Evolutionary conservation across 2,797 vertebrate species (phyloP), one percentile per base, ranked within the genome.

Genomic region (Syngnathus rostellatus): DNA sequence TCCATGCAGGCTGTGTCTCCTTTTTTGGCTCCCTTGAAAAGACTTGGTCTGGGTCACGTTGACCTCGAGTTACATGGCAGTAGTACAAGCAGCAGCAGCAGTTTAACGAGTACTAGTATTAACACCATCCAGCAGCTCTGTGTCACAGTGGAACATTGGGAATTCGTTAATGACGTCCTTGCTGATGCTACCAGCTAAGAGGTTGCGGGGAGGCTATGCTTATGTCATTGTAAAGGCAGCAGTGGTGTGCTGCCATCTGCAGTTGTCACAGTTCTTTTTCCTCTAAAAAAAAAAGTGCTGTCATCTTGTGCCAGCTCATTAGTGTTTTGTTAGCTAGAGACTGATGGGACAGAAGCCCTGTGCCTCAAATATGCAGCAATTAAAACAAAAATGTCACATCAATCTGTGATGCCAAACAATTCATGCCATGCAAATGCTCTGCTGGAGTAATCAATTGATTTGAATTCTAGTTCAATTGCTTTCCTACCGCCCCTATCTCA

Each of bases 191-290:
- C 63, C 19, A 50, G 62, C 39, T 69, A 8, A n/a, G 48, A 77
- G 63, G 45, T 57, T 66, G 74, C 11, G 14, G 67, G 63, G 67
- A 63, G 72, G 66, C 75, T 77, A 70, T 60, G 68, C 48, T 75
- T 79, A 43, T 2, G 71, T 64, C 39, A 61, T 80, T 75, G 67
- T 68, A 81, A 81, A 83, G 79, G 73, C 77, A 63, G 68, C 71
- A 84, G 83, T 80, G 68, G 85, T 84, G 67, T 88, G 82, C 85
- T 87, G 87, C 86, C 85, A 88, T 87, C 85, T 89, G 85, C 83
- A 86, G 86, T 86, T 80, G 68, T 78, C 70, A 45, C 68, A 9
- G 50, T 48, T 71, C 45, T 63, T 55, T 64, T 50, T 45, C 50
- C 57, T 51, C 23, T 55, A 41, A 23, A 43, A 43, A 63, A 23